A percentile compares a stretch with the other conserved stretches of the same genome.
phyloP scores from a whole-genome alignment of 1,140 invertebrate genomes.

The Lepidurus packardi region DNA sequence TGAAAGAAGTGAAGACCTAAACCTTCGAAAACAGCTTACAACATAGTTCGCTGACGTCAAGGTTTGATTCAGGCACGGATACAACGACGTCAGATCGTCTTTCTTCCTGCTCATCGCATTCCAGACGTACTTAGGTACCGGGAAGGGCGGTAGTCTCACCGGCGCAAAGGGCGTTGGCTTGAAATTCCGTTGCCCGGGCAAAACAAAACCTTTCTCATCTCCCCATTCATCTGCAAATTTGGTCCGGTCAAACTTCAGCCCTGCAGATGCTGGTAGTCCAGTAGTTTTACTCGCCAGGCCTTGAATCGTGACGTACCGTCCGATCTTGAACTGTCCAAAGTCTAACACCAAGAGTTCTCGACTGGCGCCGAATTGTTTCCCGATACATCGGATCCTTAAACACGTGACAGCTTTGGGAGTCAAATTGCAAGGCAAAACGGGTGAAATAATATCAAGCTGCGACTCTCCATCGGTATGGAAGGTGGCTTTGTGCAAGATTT shows the following conservation, averaged over 20 bases:
- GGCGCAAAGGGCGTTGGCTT: slow-evolving; percentile 44
- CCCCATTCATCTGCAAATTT: slow-evolving; percentile 36
- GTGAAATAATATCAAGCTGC: slow-evolving; percentile 11
- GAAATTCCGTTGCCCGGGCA: slow-evolving; percentile 47
- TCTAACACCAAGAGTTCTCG: slow-evolving; percentile 54
- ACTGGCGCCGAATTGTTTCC: slow-evolving; percentile 53
- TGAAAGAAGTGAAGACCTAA: too few relatives aligned
- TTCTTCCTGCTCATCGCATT: slow-evolving; percentile 37
- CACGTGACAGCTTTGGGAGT: not conserved
- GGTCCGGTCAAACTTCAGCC: slow-evolving; percentile 35
- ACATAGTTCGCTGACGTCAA: slow-evolving; percentile 35
- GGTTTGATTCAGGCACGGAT: slow-evolving; percentile 38
- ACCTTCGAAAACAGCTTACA: not conserved
- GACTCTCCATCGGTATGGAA: not conserved
- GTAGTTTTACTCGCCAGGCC: slow-evolving; percentile 41
- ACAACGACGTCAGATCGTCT: slow-evolving; percentile 37
- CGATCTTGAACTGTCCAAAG: slow-evolving; percentile 55
- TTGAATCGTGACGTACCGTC: slow-evolving; percentile 50
- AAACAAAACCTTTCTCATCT: slow-evolving; percentile 50
- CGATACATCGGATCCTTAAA: slow-evolving; percentile 36
- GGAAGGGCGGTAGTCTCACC: slow-evolving; percentile 40
- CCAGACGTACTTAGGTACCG: slow-evolving; percentile 41
- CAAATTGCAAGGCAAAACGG: not conserved
- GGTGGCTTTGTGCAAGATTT: slow-evolving; percentile 18
- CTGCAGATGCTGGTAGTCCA: slow-evolving; percentile 33